Percentiles rank a stretch among this genome's conserved stretches.
phyloP scores from a whole-genome alignment of 2,113 vertebrate species.

The Myocastor coypus region DNA sequence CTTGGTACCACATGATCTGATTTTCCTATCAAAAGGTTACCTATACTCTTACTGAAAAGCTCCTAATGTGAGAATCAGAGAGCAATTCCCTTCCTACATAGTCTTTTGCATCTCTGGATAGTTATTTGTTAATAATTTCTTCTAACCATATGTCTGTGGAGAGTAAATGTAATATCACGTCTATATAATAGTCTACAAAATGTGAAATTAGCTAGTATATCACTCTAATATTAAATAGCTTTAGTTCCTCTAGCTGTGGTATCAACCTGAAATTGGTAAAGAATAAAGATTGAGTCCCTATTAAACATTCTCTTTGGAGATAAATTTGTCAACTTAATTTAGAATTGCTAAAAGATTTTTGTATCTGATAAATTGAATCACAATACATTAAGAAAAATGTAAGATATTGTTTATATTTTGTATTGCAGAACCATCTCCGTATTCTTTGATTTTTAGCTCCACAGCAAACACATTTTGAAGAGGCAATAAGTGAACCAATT shows the following conservation, averaged over 20 bases:
- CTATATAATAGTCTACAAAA: background rate
- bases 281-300: constrained; percentile 1
- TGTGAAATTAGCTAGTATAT: constrained; percentile 26
- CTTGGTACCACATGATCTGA: background rate
- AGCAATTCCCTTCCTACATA: background rate
- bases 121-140: background rate
- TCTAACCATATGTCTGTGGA: background rate
- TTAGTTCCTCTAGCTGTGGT: background rate
- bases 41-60: background rate
- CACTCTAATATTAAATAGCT: constrained; percentile 28
- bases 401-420: no score
- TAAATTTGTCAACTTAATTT: no score
- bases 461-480: background rate
- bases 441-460: no score
- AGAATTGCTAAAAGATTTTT: no score
- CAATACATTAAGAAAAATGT: no score
- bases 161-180: background rate
- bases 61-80: background rate
- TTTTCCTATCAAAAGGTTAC: background rate
- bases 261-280: constrained; percentile 30
- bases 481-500: background rate
- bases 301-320: no score
- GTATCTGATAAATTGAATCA: no score
- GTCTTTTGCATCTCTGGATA: background rate
- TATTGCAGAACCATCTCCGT: no score